These are phyloP conservation scores for Clostera curtula DNA, from an alignment of 2,888 invertebrate species.

Conservation along the genomic window DNA sequence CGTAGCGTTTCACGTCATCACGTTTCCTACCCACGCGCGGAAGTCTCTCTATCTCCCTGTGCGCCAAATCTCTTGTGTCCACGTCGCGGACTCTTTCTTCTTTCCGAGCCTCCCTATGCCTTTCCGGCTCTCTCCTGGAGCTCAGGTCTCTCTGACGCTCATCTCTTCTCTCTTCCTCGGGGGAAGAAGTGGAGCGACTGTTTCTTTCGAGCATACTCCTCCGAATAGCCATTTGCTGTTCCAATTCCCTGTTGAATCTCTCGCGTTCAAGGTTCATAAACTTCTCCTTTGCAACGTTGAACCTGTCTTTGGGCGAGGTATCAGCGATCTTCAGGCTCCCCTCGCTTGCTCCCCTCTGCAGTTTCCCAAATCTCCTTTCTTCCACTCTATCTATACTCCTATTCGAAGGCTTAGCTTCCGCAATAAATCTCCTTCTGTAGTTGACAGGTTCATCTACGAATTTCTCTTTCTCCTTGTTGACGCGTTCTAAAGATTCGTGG, in stretches of 20 bases:
- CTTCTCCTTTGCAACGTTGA: conserved; percentile 91
- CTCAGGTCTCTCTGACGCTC: conserved; percentile 61
- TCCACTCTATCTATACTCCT: conserved; percentile 62
- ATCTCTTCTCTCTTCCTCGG: conserved; percentile 67
- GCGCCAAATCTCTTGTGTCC: conserved; percentile 37
- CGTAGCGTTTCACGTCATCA: conserved; percentile 58
- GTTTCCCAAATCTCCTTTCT: conserved; percentile 60
- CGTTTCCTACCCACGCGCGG: conserved; percentile 63
- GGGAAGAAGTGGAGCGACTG: conserved; percentile 72
- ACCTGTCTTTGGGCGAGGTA: conserved; percentile 82
- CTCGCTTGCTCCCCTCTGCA: conserved; percentile 62
- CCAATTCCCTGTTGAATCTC: conserved; percentile 73
- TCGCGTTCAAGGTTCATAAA: conserved; percentile 86
- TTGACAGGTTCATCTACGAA: conserved; percentile 47
- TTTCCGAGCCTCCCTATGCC: conserved; percentile 51
- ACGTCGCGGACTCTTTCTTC: conserved; percentile 53
- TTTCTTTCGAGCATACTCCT: conserved; percentile 69
- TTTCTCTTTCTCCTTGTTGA: conserved; percentile 49
- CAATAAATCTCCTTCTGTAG: conserved; percentile 68
- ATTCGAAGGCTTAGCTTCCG: conserved; percentile 63
- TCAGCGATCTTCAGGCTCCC: conserved; percentile 59
- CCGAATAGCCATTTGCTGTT: conserved; percentile 68
- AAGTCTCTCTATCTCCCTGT: conserved; percentile 59
- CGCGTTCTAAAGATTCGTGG: conserved; percentile 57
- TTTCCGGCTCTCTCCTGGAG: conserved; percentile 61